Evolutionary conservation across 2,797 vertebrate species (phyloP).

Genomic region (Hafferia zeledoni): DNA sequence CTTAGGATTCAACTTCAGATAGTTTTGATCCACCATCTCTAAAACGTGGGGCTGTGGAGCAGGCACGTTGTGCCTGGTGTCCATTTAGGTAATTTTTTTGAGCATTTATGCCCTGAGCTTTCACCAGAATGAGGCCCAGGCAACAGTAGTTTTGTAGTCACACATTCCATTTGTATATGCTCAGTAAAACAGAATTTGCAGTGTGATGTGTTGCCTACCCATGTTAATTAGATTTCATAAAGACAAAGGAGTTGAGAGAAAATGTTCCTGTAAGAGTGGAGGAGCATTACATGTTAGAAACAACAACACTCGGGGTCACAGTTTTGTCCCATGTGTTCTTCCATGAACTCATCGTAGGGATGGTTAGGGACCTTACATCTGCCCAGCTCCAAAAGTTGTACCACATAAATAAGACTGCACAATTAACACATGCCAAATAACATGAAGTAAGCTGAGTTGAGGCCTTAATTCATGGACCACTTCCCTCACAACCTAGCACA

Average conservation of each 20-base stretch:
- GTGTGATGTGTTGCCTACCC: neutral
- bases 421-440: neutral
- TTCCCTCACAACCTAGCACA: neutral
- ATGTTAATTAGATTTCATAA: neutral
- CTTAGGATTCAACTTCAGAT: neutral
- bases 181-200: neutral
- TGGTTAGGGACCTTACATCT: neutral
- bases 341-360: accelerated
- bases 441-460: neutral
- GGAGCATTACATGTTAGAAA: neutral
- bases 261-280: neutral
- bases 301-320: neutral
- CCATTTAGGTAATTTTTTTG: neutral
- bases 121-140: neutral
- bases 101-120: neutral
- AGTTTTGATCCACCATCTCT: neutral
- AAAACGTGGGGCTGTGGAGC: neutral
- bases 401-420: neutral
- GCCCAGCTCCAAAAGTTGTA: neutral
- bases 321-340: neutral
- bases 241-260: neutral
- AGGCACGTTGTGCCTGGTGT: neutral
- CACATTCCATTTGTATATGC: neutral
- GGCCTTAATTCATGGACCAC: neutral
- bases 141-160: neutral